Evolutionary conservation across 2,797 vertebrate species (phyloP), one percentile per base, ranked within the genome.

Genomic region (Fratercula arctica): DNA sequence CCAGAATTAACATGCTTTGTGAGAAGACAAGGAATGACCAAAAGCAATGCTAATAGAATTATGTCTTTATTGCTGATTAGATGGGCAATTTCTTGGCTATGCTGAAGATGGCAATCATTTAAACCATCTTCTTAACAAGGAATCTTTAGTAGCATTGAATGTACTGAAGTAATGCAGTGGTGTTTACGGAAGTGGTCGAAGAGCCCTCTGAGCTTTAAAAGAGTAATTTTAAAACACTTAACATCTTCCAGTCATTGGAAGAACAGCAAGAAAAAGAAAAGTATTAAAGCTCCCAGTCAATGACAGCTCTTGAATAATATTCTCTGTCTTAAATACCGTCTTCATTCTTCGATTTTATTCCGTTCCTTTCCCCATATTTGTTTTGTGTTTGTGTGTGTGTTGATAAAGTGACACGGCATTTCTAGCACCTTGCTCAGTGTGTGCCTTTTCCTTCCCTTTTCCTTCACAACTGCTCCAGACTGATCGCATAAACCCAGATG

Each of bases 401-500:
- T 95, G 89, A 95, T 96, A 35, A 77, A 93, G 57, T 94, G 95
- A 94, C 95, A 51, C 53, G 23, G 93, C 95, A 66, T 97, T 97
- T 97, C 97, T 97, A 97, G 94, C 97, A 87, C 97, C 95, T 97
- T 53, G 97, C 98, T 98, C 98, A 98, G 97, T 97, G 88, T 98
- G 87, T 98, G 95, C 97, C 97, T 98, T 97, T 97, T 98, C 97
- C 98, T 98, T 97, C 97, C 98, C 97, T 98, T 97, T 98, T 97
- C 98, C 98, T 98, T 97, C 97, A 96, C 98, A 91, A 97, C 98
- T 98, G 96, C 98, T 98, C 98, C 98, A 99, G 99, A 99, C 97
- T 97, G 99, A 98, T 99, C 98, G 98, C 97, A 98, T 98, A 98
- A 98, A 98, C 96, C 98, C 98, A 97, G 99, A 99, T 99, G 99